These are phyloP conservation scores for Numenius arquata DNA, from an alignment of 2,113 vertebrate species.

Conservation along the genomic window DNA sequence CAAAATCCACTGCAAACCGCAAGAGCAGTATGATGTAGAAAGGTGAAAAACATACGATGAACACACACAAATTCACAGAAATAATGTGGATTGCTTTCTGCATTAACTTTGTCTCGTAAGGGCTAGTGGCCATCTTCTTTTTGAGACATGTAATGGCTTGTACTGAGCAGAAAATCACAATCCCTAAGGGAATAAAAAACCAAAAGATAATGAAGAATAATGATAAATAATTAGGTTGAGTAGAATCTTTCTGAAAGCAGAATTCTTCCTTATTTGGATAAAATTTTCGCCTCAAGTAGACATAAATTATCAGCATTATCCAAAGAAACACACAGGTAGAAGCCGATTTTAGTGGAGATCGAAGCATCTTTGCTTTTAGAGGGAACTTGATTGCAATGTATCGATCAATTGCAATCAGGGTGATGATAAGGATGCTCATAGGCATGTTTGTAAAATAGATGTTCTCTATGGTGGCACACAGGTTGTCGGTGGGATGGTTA, in stretches of 20 bases:
- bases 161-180: slow-evolving; percentile 74
- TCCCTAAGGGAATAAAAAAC: slow-evolving; percentile 63
- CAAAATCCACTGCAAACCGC: neutral
- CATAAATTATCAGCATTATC: neutral
- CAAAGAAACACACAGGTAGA: slow-evolving; percentile 65
- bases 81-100: slow-evolving; percentile 66
- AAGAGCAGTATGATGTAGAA: slow-evolving; percentile 31
- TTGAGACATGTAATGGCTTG: slow-evolving; percentile 63
- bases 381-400: slow-evolving; percentile 78
- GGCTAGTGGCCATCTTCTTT: neutral
- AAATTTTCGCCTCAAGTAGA: fast-evolving
- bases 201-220: neutral
- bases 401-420: slow-evolving; percentile 72
- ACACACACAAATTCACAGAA: slow-evolving; percentile 72
- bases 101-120: neutral
- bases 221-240: fast-evolving
- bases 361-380: slow-evolving; percentile 60
- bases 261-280: fast-evolving
- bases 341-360: slow-evolving; percentile 65
- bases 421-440: slow-evolving; percentile 73
- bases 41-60: slow-evolving; percentile 74
- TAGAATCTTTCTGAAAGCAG: slow-evolving; percentile 20
- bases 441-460: slow-evolving; percentile 75
- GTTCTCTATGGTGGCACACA: slow-evolving; percentile 45
- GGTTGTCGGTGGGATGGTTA: fast-evolving